phyloP scores from a whole-genome alignment of 1,140 invertebrate species.

The Bombus polaris region DNA sequence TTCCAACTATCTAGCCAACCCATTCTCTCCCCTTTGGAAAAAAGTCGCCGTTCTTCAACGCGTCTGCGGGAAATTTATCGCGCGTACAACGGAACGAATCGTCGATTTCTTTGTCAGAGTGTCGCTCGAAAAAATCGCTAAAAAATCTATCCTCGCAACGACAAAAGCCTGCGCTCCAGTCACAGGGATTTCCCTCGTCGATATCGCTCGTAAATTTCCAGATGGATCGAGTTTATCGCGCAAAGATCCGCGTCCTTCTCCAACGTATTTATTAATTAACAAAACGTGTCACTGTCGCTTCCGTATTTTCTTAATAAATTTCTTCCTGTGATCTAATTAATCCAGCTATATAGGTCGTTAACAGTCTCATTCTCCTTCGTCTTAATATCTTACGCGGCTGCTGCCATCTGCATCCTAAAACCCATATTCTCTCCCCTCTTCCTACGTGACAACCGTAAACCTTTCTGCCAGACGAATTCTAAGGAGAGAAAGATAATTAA shows the following conservation, averaged over 20 bases:
- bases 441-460: no score
- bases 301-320: neutral
- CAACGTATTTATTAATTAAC: neutral
- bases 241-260: neutral
- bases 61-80: slow-evolving; percentile 44
- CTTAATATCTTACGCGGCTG: neutral
- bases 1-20: slow-evolving; percentile 9
- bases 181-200: neutral
- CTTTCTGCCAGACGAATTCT: no score
- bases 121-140: neutral
- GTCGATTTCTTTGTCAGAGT: slow-evolving; percentile 41
- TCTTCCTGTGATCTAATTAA: no score
- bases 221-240: neutral
- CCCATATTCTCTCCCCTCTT: neutral
- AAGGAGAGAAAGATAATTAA: no score
- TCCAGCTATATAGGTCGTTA: neutral
- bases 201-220: slow-evolving; percentile 43
- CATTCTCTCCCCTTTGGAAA: slow-evolving; percentile 12
- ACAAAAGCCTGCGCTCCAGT: neutral
- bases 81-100: slow-evolving; percentile 19
- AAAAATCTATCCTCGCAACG: slow-evolving; percentile 34
- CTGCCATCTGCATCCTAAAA: neutral
- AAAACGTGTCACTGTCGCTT: neutral
- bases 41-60: slow-evolving; percentile 32
- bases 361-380: neutral